Base-by-base conservation (phyloP, 2,888 invertebrate genomes). In the Chalcosyrphus nemorum region DNA sequence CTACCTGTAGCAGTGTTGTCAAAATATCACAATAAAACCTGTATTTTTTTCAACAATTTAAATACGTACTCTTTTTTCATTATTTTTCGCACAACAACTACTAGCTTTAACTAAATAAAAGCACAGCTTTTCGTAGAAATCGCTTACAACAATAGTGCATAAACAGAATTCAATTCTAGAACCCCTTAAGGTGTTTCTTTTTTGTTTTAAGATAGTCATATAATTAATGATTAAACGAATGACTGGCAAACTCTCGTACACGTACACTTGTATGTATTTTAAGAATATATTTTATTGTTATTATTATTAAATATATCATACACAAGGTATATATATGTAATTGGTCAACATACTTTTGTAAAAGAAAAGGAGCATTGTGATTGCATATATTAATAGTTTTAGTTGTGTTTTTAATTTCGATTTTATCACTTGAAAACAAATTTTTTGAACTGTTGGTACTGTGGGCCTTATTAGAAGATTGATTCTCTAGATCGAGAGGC, bases 41-140 rank as follows among this genome's bases (percentile, higher is more conserved):
- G 17, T 41, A 32, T 80, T 52, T 66, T n/a, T 71, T 63, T 63
- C 27, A 65, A 56, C 7, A 43, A 63, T 43, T 32, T 41, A 43
- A 70, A 61, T 65, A 45, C 66, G n/a, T n/a, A n/a, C n/a, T n/a
- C 54, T 17, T 41, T 38, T 57, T 52, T 56, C 29, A 24, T 52
- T 2, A 56, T 57, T 71, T 76, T 50, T 50, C 47, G 70, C 63
- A 63, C 76, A 75, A 63, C 76, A 75, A 57, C 68, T 38, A 47
- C 32, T 47, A 63, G 52, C 38, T 76, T 81, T 70, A 56, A 56
- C 24, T 50, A 56, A 47, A 47, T 35, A 41, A 75, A 9, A 57
- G 27, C 59, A 66, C 54, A 65, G 65, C 56, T 75, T 35, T n/a
- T 7, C 9, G 47, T 45, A 70, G 54, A 19, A 43, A 27, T 27